These are phyloP conservation scores for Hirudinaria manillensis DNA, from an alignment of 2,888 invertebrate species.

Conservation along the genomic window DNA sequence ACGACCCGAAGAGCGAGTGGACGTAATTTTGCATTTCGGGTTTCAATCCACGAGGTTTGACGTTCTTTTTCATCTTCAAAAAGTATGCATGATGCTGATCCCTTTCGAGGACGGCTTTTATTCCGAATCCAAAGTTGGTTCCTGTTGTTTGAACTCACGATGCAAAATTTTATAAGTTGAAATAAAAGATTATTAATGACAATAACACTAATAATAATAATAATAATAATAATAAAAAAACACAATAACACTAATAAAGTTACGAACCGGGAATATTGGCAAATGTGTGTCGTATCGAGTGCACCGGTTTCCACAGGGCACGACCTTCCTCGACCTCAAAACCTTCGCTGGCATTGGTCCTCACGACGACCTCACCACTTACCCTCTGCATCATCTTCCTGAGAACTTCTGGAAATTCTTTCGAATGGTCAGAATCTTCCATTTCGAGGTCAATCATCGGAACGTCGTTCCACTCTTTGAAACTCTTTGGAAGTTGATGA, in stretches of 20 bases:
- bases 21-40: too few species aligned
- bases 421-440: slow-evolving; percentile 25
- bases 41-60: too few species aligned
- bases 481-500: background rate
- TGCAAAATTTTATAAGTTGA: too few species aligned
- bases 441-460: slow-evolving; percentile 36
- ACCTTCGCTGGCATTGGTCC: slow-evolving; percentile 29
- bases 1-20: too few species aligned
- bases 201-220: slow-evolving; percentile 10
- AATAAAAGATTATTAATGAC: too few species aligned
- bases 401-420: slow-evolving; percentile 34
- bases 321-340: slow-evolving; percentile 32
- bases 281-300: slow-evolving; percentile 34
- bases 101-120: background rate
- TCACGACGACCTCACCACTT: slow-evolving; percentile 28
- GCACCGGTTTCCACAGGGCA: slow-evolving; percentile 33
- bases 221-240: background rate
- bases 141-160: background rate
- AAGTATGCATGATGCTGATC: too few species aligned
- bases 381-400: slow-evolving; percentile 31
- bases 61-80: too few species aligned
- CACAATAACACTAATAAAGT: background rate
- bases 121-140: slow-evolving; percentile 16
- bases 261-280: slow-evolving; percentile 33
- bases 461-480: slow-evolving; percentile 8